Base-by-base conservation (phyloP, 64 coral and sea anemone genomes). In the Montipora foliosa region DNA sequence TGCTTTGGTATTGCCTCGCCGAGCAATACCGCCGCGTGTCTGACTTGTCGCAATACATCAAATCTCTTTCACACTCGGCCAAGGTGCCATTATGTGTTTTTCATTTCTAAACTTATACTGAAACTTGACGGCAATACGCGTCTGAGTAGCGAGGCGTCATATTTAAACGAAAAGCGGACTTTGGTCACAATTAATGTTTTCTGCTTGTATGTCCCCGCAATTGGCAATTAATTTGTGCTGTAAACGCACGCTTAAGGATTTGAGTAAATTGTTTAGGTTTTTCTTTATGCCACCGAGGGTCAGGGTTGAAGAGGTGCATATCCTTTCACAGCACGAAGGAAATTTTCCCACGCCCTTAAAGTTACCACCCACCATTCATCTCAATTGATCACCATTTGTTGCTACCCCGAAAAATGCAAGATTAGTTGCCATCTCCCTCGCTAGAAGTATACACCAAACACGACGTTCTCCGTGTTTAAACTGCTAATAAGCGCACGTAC, bases 181-280 rank as follows among this genome's bases (percentile, higher is more conserved):
- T 75, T 37, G 80, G 73, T 68, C 77, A 86, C 82, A 79, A 76
- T 83, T 51, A 67, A 46, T 90, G 44, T 81, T 86, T 49, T 86
- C 79, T 95, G 70, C 44, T 95, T 72, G 68, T 29, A 86, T 90
- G 90, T 95, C 73, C 88, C 14, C 62, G 37, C 57, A 95, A 90
- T 95, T 95, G 68, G 84, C 89, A 80, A 85, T 95, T 85, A 84
- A 84, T 86, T 95, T 95, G 86, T 85, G 79, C 73, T 95, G 88
- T 71, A 95, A 79, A 95, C 58, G 71, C 77, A 84, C 79, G 83
- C 45, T 75, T 44, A 55, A 62, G 78, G 73, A 64, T 79, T 78
- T 85, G 69, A 72, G 82, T 67, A 89, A 74, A 82, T 67, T 81
- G 89, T 95, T 95, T 90, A 29, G 67, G 81, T 90, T 49, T 47